A percentile compares a stretch with the other conserved stretches of the same genome.
These are phyloP conservation scores for Caenorhabditis sp. DNA, from an alignment of 2,888 invertebrate species.

Conservation along the genomic window DNA sequence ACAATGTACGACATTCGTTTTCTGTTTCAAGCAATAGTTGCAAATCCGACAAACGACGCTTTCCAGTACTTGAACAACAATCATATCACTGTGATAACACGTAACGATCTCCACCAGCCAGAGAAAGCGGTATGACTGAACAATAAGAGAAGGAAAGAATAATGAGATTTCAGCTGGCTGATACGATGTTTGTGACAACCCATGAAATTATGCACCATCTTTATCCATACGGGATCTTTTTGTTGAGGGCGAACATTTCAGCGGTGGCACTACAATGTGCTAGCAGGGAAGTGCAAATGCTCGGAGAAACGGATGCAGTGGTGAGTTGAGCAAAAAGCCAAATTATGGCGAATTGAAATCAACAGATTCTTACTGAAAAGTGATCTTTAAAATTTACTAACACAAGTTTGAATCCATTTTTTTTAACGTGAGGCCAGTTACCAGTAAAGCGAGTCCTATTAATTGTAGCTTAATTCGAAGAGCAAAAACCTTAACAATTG, in stretches of 20 bases:
- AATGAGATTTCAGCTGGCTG: constrained; percentile 44
- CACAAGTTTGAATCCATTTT: too few species aligned
- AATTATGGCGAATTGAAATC: too few species aligned
- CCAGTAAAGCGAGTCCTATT: too few species aligned
- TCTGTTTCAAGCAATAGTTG: constrained; percentile 58
- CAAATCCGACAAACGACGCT: constrained; percentile 56
- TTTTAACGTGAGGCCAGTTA: too few species aligned
- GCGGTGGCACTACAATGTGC: constrained; percentile 33
- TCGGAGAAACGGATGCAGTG: constrained; percentile 51
- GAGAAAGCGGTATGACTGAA: constrained; percentile 57
- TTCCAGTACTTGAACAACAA: constrained; percentile 53
- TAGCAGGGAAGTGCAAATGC: constrained; percentile 10
- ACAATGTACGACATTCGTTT: constrained; percentile 40
- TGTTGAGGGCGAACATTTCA: neutral
- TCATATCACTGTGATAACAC: constrained; percentile 59
- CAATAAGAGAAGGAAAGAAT: too few species aligned
- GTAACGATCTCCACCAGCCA: constrained; percentile 51
- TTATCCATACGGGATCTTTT: constrained; percentile 43
- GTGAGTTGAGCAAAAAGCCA: too few species aligned
- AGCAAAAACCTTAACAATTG: too few species aligned
- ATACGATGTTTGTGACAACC: constrained; percentile 53
- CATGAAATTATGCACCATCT: constrained; percentile 58
- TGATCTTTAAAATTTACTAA: too few species aligned
- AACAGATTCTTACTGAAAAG: too few species aligned
- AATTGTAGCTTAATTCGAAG: too few species aligned